Base-by-base conservation (phyloP, 2,797 vertebrate species). In the Aulostomus chinensis region DNA sequence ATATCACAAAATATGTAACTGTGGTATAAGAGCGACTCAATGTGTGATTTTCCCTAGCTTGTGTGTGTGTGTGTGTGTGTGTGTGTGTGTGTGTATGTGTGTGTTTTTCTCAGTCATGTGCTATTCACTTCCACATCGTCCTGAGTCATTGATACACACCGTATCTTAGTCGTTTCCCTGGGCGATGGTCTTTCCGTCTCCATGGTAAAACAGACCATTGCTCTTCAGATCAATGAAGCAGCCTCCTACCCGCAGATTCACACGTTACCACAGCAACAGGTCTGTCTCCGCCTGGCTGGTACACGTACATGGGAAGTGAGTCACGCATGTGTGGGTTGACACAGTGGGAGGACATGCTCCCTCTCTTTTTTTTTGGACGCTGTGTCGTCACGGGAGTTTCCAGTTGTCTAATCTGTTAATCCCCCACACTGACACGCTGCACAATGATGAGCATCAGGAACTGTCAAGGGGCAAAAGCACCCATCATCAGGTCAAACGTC, bases 261-360 rank as follows among this genome's bases (percentile, higher is more conserved):
- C 55, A 31, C 2, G 71, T 88, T 85, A 36, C 90, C 76, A 76
- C 8, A 53, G 73, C 39, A 73, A 89, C 70, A 15, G 68, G 48
- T 32, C 35, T 2, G 42, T 64, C 54, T 65, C 25, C 6, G 36
- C 63, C 64, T 45, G 29, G 18, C 64, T 45, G 29, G 18, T 57
- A 37, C 32, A 52, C 31, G 31, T 58, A 43, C 52, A 76, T 30
- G 40, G 58, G 55, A 69, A 62, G 59, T 88, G 86, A 89, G 67
- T 91, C 88, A 89, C 50, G 37, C 2, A 2, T 43, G 12, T 26
- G 65, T 60, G 66, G 68, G 62, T n/a, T 62, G 70, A 48, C 17
- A 7, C 53, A 59, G 41, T 48, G 58, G 67, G 58, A 35, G 18
- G 40, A 45, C 8, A 1, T 3, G 4, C 24, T 46, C 18, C 24